These are phyloP conservation scores for Leucozona laternaria DNA, from an alignment of 2,888 invertebrate species.

Conservation along the genomic window DNA sequence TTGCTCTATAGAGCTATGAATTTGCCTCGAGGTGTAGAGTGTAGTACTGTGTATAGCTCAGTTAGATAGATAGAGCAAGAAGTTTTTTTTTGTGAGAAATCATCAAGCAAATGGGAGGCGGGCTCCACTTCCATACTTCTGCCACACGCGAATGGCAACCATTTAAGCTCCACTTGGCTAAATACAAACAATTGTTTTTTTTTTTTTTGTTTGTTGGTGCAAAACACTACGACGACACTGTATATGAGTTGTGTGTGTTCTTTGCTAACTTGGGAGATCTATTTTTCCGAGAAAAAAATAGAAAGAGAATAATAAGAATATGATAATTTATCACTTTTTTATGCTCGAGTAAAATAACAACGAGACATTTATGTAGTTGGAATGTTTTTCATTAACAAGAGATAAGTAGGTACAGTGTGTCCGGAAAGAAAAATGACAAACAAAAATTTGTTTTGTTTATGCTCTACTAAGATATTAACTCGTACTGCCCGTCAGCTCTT, in stretches of 20 bases:
- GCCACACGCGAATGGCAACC: slow-evolving; percentile 48
- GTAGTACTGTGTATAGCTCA: neutral
- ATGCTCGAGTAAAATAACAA: slow-evolving; percentile 21
- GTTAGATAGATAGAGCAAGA: slow-evolving; percentile 28
- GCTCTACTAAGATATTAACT: too few relatives aligned
- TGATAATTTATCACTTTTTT: slow-evolving; percentile 67
- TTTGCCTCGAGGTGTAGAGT: slow-evolving; percentile 34
- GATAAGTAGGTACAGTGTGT: slow-evolving; percentile 33
- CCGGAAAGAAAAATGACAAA: neutral
- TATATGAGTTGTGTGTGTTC: too few relatives aligned
- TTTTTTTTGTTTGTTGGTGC: slow-evolving; percentile 40
- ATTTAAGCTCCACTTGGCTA: slow-evolving; percentile 72
- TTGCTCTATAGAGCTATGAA: neutral
- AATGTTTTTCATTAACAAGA: slow-evolving; percentile 10
- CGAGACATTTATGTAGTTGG: slow-evolving; percentile 17
- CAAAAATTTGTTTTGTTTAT: too few relatives aligned
- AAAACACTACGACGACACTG: neutral
- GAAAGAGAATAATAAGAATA: slow-evolving; percentile 53
- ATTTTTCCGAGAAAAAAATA: slow-evolving; percentile 1
- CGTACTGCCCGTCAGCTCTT: too few relatives aligned
- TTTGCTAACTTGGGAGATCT: slow-evolving; percentile 34
- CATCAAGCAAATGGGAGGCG: slow-evolving; percentile 51
- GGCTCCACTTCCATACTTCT: slow-evolving; percentile 41
- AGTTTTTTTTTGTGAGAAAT: slow-evolving; percentile 57
- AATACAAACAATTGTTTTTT: slow-evolving; percentile 67